phyloP scores from a whole-genome alignment of 2,797 vertebrate genomes.

The Acipenser transmontanus region DNA sequence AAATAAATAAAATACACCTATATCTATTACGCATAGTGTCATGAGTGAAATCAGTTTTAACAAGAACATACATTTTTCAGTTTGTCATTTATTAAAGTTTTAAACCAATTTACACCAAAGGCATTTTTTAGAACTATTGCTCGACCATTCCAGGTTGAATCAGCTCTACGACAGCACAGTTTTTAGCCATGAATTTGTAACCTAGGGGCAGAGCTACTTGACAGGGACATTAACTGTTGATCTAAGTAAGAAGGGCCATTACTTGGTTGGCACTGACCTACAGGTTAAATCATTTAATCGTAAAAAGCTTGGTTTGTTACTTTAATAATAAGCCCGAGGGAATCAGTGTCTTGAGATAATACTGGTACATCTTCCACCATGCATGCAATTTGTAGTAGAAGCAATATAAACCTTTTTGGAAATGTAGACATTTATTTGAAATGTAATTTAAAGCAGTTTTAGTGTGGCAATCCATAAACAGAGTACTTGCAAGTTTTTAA shows the following conservation, averaged over 20 bases:
- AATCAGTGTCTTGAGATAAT: not conserved
- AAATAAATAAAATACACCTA: too few relatives aligned
- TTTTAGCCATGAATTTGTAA: too few relatives aligned
- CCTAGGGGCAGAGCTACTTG: too few relatives aligned
- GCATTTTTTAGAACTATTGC: too few relatives aligned
- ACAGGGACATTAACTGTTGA: too few relatives aligned
- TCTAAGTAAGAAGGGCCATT: not conserved
- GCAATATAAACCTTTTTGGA: not conserved
- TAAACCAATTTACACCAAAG: too few relatives aligned
- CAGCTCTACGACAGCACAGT: too few relatives aligned
- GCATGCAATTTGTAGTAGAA: not conserved
- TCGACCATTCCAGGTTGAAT: too few relatives aligned
- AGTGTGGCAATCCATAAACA: not conserved
- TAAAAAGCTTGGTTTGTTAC: not conserved
- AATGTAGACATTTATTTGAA: not conserved
- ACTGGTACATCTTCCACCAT: not conserved
- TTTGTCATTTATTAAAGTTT: too few relatives aligned
- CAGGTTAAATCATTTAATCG: not conserved
- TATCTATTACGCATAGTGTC: too few relatives aligned
- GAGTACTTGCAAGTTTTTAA: not conserved
- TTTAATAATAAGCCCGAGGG: not conserved
- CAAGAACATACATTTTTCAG: too few relatives aligned
- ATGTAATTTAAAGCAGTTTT: not conserved
- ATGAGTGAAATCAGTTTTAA: too few relatives aligned
- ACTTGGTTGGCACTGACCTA: not conserved